Percentiles rank a stretch among this genome's conserved stretches.
Evolutionary conservation across 1,140 invertebrate species (phyloP).

Genomic region (Centruroides sculpturatus): DNA sequence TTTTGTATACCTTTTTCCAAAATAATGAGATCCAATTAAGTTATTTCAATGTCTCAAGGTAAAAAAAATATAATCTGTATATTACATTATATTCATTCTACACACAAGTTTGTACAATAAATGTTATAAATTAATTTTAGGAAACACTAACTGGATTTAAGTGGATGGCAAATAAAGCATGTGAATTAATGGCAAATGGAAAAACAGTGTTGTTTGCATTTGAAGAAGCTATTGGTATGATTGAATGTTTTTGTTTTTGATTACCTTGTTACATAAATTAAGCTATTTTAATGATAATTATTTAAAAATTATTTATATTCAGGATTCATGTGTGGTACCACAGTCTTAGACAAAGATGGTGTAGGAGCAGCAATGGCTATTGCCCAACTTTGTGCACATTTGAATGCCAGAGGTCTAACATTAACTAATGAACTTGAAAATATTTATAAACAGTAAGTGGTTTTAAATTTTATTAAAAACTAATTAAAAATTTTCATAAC

Average conservation of each 20-base stretch:
- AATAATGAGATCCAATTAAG: no score
- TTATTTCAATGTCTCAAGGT: no score
- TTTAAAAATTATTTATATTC: constrained; percentile 24
- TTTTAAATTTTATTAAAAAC: no score
- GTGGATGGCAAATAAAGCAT: constrained; percentile 91
- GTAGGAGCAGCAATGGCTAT: constrained; percentile 65
- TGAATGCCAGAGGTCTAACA: constrained; percentile 42
- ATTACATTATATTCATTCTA: no score
- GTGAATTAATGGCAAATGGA: constrained; percentile 47
- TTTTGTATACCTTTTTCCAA: no score
- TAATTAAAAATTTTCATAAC: no score
- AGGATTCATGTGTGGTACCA: constrained; percentile 82
- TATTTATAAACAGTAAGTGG: constrained; percentile 57
- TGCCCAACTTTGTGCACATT: constrained; percentile 60
- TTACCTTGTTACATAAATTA: no score
- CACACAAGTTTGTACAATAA: background rate
- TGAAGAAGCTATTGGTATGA: constrained; percentile 82
- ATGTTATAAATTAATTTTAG: constrained; percentile 24
- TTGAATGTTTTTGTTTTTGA: background rate
- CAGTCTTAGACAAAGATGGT: constrained; percentile 93
- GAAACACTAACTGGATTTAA: constrained; percentile 99
- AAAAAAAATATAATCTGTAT: no score
- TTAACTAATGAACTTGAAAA: constrained; percentile 58
- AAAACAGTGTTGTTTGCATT: constrained; percentile 82
- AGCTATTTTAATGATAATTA: no score